Conservation (phyloP, 2,113 vertebrate species). For the Pogonocichla stellata region DNA sequence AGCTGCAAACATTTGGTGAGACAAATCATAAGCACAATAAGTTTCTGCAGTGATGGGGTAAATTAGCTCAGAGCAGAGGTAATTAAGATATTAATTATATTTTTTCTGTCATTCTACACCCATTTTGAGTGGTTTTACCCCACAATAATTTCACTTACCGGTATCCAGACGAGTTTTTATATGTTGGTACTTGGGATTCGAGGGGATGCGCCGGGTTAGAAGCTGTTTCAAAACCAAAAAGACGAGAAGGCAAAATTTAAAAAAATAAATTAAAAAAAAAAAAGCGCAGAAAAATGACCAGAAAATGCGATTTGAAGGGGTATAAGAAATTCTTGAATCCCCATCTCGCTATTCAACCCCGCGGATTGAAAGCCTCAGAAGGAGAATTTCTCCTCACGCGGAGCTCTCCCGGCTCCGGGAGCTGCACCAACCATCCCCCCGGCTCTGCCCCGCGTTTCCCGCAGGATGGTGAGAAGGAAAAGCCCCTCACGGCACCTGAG, state of each 20-base stretch:
- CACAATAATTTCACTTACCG: constrained; percentile 71
- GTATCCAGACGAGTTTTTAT: constrained; percentile 90
- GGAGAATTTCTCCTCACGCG: not conserved
- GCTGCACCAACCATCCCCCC: not conserved
- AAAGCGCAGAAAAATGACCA: accelerated
- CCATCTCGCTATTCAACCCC: accelerated
- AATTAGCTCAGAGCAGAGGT: not conserved
- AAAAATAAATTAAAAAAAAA: not conserved
- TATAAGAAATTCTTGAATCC: not conserved
- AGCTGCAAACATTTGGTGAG: not conserved
- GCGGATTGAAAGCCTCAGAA: not conserved
- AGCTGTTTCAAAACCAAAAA: constrained; percentile 66
- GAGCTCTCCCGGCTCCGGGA: not conserved
- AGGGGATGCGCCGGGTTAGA: constrained; percentile 85
- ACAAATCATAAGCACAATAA: accelerated
- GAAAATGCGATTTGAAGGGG: not conserved
- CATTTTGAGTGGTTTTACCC: accelerated
- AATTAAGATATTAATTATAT: not conserved
- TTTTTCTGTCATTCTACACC: accelerated
- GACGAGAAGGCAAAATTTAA: not conserved
- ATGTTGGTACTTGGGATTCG: constrained; percentile 88
- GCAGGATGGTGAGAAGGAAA: too few relatives aligned
- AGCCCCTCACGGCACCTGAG: not conserved
- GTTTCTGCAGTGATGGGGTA: accelerated
- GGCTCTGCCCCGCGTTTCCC: not conserved